Percentiles rank a stretch among this genome's conserved stretches.
phyloP scores from a whole-genome alignment of 1,140 invertebrate genomes.

The Drosophila pachea region DNA sequence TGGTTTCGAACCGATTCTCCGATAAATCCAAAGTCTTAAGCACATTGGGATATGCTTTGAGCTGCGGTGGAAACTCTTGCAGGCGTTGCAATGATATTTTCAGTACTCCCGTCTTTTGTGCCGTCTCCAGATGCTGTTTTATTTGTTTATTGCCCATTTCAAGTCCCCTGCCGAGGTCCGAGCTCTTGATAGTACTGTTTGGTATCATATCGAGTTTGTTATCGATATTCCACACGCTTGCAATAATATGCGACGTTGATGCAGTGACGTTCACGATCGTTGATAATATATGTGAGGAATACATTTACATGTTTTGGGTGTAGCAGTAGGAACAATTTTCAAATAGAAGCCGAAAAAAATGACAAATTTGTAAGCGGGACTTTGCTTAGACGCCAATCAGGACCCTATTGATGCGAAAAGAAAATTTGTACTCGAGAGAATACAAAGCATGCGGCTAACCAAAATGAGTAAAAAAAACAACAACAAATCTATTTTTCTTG shows the following conservation, averaged over 20 bases:
- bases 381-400: background rate
- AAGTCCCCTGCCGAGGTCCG: constrained; percentile 5
- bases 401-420: background rate
- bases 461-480: no score
- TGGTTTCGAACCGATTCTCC: constrained; percentile 89
- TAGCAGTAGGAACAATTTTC: constrained; percentile 1
- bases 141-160: constrained; percentile 92
- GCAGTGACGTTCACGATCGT: background rate
- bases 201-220: constrained; percentile 29
- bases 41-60: constrained; percentile 83
- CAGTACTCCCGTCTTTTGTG: constrained; percentile 95
- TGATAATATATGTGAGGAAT: background rate
- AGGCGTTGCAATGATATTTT: constrained; percentile 91
- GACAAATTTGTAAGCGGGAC: background rate
- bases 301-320: background rate
- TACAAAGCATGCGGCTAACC: background rate
- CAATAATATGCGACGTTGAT: constrained; percentile 7
- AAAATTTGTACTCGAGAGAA: background rate
- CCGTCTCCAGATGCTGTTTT: constrained; percentile 94
- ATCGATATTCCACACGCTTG: constrained; percentile 1
- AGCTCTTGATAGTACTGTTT: constrained; percentile 14
- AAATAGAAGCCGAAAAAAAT: background rate
- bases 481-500: no score
- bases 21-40: constrained; percentile 92
- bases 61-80: constrained; percentile 83